phyloP scores from a whole-genome alignment of 2,888 invertebrate genomes.

The Neoaliturus tenellus region DNA sequence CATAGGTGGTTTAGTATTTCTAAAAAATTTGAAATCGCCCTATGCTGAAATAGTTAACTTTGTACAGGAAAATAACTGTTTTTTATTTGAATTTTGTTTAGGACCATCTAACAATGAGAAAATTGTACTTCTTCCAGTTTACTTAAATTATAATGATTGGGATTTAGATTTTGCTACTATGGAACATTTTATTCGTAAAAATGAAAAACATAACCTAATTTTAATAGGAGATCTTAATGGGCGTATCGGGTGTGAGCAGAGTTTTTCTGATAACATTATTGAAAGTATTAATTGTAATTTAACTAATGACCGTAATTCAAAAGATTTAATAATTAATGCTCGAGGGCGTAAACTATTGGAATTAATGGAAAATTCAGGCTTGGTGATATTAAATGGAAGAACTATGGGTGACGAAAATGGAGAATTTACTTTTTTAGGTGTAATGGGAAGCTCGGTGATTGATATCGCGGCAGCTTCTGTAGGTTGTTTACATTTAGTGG shows the following conservation, averaged over 20 bases:
- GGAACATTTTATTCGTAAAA: neutral
- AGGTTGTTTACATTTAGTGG: neutral
- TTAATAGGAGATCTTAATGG: slow-evolving; percentile 9
- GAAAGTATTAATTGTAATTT: neutral
- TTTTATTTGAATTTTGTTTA: neutral
- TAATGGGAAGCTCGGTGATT: neutral
- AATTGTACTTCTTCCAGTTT: neutral
- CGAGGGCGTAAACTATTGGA: neutral
- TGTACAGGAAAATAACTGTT: neutral
- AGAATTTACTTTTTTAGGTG: neutral
- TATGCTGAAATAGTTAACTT: neutral
- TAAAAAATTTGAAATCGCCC: neutral
- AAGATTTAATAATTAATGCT: neutral
- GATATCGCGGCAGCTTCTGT: slow-evolving; percentile 1
- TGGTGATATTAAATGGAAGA: slow-evolving; percentile 3
- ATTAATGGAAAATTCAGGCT: neutral
- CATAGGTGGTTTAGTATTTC: neutral
- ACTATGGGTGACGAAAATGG: neutral
- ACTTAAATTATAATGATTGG: slow-evolving; percentile 4
- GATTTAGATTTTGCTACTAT: neutral
- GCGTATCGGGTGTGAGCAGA: neutral
- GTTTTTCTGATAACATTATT: neutral
- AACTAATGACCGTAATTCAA: neutral
- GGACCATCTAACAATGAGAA: neutral
- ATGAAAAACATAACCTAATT: neutral